Percentiles rank a stretch among this genome's conserved stretches.
Evolutionary conservation across 2,113 vertebrate species (phyloP).

Genomic region (Fulica atra): DNA sequence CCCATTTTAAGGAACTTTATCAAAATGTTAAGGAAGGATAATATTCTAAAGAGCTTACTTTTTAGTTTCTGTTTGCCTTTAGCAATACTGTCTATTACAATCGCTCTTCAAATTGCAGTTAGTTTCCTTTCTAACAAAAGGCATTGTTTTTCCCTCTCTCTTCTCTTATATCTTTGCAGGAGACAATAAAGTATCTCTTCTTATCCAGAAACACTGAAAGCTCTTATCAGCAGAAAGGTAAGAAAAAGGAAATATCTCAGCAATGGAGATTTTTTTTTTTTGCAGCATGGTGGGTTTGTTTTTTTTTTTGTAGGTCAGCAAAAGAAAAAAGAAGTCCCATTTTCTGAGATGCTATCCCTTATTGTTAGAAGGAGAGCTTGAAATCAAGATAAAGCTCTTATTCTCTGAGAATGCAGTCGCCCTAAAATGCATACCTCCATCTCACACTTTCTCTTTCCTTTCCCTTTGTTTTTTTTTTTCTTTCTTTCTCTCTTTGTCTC

Average conservation of each 20-base stretch:
- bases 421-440: background rate
- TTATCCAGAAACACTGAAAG: conserved; percentile 71
- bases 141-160: conserved; percentile 24
- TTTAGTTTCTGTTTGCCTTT: conserved; percentile 61
- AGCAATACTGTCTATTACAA: conserved; percentile 48
- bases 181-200: conserved; percentile 68
- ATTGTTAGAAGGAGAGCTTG: conserved; percentile 40
- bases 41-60: conserved; percentile 61
- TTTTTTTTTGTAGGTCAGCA: conserved; percentile 38
- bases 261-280: conserved; percentile 28
- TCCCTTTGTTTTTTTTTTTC: no score
- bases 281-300: background rate
- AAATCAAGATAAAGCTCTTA: conserved; percentile 52
- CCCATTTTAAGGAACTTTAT: conserved; percentile 67
- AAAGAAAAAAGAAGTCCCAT: conserved; percentile 27
- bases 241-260: conserved; percentile 63
- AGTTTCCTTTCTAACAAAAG: conserved; percentile 51
- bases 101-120: conserved; percentile 40
- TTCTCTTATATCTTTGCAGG: conserved; percentile 42
- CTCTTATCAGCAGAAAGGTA: conserved; percentile 69
- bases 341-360: conserved; percentile 37
- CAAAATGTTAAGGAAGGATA: conserved; percentile 62
- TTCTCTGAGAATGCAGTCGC: conserved; percentile 7
- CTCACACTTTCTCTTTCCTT: background rate
- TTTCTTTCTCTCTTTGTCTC: background rate